Percentiles rank a stretch among this genome's conserved stretches.
These are phyloP conservation scores for Sisor rabdophorus DNA, from an alignment of 2,113 vertebrate genomes.

Conservation along the genomic window DNA sequence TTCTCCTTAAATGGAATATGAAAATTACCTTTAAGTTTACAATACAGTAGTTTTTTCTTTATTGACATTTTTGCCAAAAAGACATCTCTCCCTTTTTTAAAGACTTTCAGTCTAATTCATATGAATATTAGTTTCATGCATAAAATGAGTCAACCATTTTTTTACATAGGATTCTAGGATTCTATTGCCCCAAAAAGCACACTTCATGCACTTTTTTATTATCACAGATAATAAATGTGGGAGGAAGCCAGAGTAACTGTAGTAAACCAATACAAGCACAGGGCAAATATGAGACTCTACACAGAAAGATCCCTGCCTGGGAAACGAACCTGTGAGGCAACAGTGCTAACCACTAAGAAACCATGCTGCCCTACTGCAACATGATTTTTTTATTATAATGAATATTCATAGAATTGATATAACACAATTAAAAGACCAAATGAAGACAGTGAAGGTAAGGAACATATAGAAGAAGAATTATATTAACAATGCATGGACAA, in stretches of 20 bases:
- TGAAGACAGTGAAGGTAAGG: too few relatives aligned
- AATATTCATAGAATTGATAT: too few relatives aligned
- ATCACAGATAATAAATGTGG: background rate
- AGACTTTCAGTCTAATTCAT: background rate
- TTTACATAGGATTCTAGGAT: background rate
- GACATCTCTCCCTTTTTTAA: background rate
- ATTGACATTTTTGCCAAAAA: background rate
- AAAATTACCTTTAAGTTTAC: background rate
- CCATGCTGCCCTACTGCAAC: too few relatives aligned
- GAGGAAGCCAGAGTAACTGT: background rate
- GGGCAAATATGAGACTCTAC: too few relatives aligned
- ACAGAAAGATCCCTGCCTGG: too few relatives aligned
- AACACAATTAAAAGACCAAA: too few relatives aligned
- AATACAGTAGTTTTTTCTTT: background rate
- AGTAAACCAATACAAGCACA: background rate
- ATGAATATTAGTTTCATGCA: background rate
- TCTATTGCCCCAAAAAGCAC: background rate
- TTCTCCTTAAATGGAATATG: background rate
- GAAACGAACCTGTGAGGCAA: too few relatives aligned
- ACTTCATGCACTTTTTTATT: background rate
- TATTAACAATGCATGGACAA: too few relatives aligned
- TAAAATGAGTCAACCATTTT: background rate
- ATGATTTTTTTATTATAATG: too few relatives aligned
- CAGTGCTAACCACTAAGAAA: too few relatives aligned
- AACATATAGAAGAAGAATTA: too few relatives aligned